Conservation (phyloP, 2,113 vertebrate species). For the Saccopteryx leptura region DNA sequence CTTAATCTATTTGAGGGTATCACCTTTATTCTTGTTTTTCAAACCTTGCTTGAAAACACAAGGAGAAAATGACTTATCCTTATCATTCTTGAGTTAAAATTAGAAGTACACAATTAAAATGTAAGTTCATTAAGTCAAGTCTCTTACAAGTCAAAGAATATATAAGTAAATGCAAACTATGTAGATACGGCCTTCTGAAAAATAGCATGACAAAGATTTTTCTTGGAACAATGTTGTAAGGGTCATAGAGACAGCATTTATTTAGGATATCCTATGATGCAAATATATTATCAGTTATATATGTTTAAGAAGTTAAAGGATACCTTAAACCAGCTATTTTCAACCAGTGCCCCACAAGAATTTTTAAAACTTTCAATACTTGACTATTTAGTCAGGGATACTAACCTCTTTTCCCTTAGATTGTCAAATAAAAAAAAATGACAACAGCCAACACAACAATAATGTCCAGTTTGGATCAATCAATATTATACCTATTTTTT, state of each 20-base stretch:
- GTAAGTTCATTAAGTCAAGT: constrained; percentile 41
- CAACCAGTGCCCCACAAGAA: not conserved
- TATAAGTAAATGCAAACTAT: constrained; percentile 39
- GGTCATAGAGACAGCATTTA: not conserved
- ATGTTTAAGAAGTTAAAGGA: not conserved
- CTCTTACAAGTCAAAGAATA: constrained; percentile 25
- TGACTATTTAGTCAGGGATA: not conserved
- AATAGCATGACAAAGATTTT: not conserved
- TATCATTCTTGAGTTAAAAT: not conserved
- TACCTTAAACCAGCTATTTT: not conserved
- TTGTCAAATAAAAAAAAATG: not conserved
- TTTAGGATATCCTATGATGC: not conserved
- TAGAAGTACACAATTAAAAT: constrained; percentile 1
- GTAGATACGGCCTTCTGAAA: not conserved
- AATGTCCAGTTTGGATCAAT: not conserved
- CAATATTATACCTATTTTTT: not conserved
- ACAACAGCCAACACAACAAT: not conserved
- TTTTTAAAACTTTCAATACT: not conserved
- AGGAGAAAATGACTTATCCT: not conserved
- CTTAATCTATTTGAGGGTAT: not conserved
- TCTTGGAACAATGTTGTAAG: not conserved
- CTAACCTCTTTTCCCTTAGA: not conserved
- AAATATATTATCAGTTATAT: not conserved
- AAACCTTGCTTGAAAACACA: not conserved
- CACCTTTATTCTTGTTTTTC: not conserved